Evolutionary conservation across 1,140 invertebrate genomes (phyloP), one percentile per base, ranked within the genome.

Genomic region (Heliothis virescens): DNA sequence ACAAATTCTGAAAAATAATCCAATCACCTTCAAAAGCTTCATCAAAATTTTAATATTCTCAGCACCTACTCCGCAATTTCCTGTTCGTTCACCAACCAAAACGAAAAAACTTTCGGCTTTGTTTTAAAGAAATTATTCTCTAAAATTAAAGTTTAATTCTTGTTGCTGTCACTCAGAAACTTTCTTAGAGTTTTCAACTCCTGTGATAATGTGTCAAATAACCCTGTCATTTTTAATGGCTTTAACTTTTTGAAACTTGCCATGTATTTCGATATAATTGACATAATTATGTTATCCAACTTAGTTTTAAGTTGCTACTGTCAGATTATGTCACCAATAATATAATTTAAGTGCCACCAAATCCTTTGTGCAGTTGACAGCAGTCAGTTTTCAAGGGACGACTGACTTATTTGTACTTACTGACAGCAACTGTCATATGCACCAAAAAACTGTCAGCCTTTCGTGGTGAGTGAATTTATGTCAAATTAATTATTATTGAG

Each of bases 141-240:
- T 63, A n/a, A 63, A 41, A 63, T 63, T 63, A 7, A 63, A 63
- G 21, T 63, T 63, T 16, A 63, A 62, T 34, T 62, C 59, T 34
- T 7, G 13, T 34, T 9, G 26, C 59, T 34, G 59, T 34, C 59
- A 41, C 18, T 59, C 7, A 15, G 9, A 63, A 63, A 29, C 3
- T 63, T 63, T n/a, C 12, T 16, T 15, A 29, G 9, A 3, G 7
- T 26, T 15, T 34, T 26, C 12, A 62, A 34, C 59, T 34, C 34
- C 3, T 11, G 10, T 26, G 11, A 29, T 63, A 9, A 16, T n/a
- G 29, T 63, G 60, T 34, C 60, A 41, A 41, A 63, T 41, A 63
- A 63, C 29, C 13, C 10, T 34, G 60, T 41, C 57, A 21, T 59
- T 59, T 59, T 13, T 21, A 60, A 15, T 60, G 12, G 57, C 12